Percentiles rank a stretch among this genome's conserved stretches.
These are phyloP conservation scores for Antheraea assamensis DNA, from an alignment of 2,888 invertebrate species.

Conservation along the genomic window DNA sequence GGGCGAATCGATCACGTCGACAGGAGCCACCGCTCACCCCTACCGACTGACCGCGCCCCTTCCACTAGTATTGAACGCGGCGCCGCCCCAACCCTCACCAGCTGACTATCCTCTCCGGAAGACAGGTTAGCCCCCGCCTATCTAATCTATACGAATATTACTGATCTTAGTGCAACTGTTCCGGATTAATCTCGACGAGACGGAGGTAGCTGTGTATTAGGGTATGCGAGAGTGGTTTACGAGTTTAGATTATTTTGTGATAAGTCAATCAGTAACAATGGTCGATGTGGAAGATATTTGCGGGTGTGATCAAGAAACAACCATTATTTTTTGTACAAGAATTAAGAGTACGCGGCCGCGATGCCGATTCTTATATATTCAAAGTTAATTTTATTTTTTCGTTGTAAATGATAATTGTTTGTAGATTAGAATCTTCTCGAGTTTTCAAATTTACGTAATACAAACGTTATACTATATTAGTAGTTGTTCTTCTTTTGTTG, in stretches of 20 bases:
- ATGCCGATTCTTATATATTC: no score
- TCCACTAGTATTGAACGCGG: constrained; percentile 62
- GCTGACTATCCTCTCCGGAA: constrained; percentile 95
- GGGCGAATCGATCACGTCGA: constrained; percentile 84
- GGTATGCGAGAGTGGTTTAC: background rate
- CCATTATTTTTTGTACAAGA: no score
- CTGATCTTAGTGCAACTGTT: background rate
- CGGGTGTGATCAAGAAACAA: background rate
- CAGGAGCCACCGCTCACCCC: constrained; percentile 83
- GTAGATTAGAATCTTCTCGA: background rate
- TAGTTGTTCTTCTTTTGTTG: background rate
- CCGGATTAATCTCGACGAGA: background rate
- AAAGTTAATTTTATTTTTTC: no score
- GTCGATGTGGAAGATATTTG: background rate
- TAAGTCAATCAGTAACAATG: constrained; percentile 7
- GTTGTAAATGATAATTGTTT: background rate
- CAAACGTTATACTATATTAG: background rate
- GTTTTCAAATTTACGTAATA: background rate
- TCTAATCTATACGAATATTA: background rate
- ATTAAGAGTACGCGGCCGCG: no score
- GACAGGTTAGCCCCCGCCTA: constrained; percentile 87
- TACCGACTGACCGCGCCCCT: constrained; percentile 86
- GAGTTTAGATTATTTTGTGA: background rate
- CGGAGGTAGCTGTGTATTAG: background rate
- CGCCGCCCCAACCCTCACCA: constrained; percentile 62